phyloP scores from a whole-genome alignment of 1,140 invertebrate genomes.

The Orchesella cincta region DNA sequence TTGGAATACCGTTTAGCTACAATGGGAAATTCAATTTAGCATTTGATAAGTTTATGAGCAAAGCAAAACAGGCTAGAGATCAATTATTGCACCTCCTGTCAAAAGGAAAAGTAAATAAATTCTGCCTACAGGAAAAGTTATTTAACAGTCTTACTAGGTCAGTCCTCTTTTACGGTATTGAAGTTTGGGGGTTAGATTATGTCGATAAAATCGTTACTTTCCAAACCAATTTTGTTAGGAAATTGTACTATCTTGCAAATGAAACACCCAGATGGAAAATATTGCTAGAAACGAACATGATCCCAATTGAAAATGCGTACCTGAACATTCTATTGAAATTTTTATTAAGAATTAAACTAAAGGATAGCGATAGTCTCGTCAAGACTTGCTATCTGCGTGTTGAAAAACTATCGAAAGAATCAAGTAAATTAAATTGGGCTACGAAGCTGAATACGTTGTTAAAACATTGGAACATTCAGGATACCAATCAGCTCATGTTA shows the following conservation, averaged over 20 bases:
- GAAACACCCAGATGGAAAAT: neutral
- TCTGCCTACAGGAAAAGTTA: neutral
- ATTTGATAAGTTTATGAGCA: constrained; percentile 12
- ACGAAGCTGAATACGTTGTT: too few relatives aligned
- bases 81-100: neutral
- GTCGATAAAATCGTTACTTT: neutral
- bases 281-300: neutral
- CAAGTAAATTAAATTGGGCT: too few relatives aligned
- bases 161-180: neutral
- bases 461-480: too few relatives aligned
- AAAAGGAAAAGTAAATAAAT: constrained; percentile 3
- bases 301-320: neutral
- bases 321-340: constrained; percentile 1
- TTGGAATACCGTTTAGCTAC: constrained; percentile 27
- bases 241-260: constrained; percentile 1
- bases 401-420: too few relatives aligned
- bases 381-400: too few relatives aligned
- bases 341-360: neutral
- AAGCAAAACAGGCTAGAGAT: constrained; percentile 25
- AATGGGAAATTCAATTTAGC: neutral
- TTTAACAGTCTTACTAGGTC: constrained; percentile 27
- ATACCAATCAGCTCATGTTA: too few relatives aligned
- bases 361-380: too few relatives aligned
- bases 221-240: constrained; percentile 12
- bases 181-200: neutral